phyloP scores from a whole-genome alignment of 2,888 invertebrate species.

The Phyllotreta cruciferae region DNA sequence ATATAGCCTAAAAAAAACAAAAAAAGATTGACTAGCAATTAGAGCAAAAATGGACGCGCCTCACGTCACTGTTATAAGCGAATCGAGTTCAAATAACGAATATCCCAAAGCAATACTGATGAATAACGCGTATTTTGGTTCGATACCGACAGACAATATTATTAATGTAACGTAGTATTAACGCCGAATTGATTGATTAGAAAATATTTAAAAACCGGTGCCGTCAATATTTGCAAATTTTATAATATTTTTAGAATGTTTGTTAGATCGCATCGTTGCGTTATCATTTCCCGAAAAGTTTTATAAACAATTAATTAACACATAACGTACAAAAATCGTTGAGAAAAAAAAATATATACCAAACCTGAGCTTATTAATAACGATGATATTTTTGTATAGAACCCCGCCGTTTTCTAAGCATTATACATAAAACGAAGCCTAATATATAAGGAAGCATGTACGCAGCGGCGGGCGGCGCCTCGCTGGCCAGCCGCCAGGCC shows the following conservation, averaged over 20 bases:
- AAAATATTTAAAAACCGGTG: conserved; percentile 34
- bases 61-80: conserved; percentile 13
- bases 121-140: conserved; percentile 28
- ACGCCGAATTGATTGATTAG: conserved; percentile 43
- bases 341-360: conserved; percentile 31
- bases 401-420: conserved; percentile 15
- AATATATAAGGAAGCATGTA: conserved; percentile 67
- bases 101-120: conserved; percentile 40
- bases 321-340: conserved; percentile 14
- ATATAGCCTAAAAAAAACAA: conserved; percentile 1
- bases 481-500: conserved; percentile 83
- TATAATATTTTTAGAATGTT: conserved; percentile 46
- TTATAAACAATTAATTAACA: conserved; percentile 12
- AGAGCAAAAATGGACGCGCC: conserved; percentile 20
- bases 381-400: conserved; percentile 33
- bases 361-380: conserved; percentile 25
- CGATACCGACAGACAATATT: conserved; percentile 43
- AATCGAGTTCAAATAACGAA: conserved; percentile 22
- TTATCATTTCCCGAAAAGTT: too few species aligned
- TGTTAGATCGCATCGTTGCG: conserved; percentile 16
- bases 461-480: conserved; percentile 89
- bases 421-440: conserved; percentile 24
- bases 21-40: conserved; percentile 10
- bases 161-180: conserved; percentile 32
- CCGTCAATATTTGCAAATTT: conserved; percentile 38